Base-by-base conservation (phyloP, 2,113 vertebrate genomes). In the Condylura cristata region DNA sequence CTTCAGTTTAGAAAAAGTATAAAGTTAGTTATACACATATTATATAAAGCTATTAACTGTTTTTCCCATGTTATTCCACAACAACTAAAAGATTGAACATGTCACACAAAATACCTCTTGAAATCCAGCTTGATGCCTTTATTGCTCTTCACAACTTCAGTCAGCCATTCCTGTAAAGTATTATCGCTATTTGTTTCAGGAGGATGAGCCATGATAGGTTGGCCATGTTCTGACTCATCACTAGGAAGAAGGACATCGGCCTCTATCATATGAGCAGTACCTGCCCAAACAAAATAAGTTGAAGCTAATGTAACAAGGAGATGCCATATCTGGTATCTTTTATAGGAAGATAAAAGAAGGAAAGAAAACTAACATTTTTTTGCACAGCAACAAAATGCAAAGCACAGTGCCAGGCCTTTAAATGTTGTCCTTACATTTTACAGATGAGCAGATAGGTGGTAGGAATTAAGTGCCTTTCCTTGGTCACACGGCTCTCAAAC, bases 91-190 rank as follows among this genome's bases (percentile, higher is more conserved):
- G 41, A 90, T 24, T 80, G 20, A 78, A 46, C 30, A 86, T 24
- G 12, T 61, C 76, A 58, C 63, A 95, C 10, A 92, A 56, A 68
- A 82, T 98, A 99, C 99, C 99, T 99, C 98, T 99, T 99, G 83
- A 99, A 99, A 97, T 99, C 99, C 82, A 99, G 98, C 94, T 99
- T 99, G 86, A 99, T 98, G 94, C 99, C 99, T 97, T 99, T 99
- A 39, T 97, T 24, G 28, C 98, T 98, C 39, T 44, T 66, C 48
- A 65, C 93, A 24, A 99, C 98, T 86, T 88, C 97, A 37, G 97
- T 37, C 68, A 99, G 98, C 99, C 99, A 99, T 14, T 99, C 98
- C 91, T 96, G 97, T 75, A 99, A 96, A 0, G 99, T 99, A 93
- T 99, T 99, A 97, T 99, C 99, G 65, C 99, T 99, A 97, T 98